Base-by-base conservation (phyloP, 2,797 vertebrate genomes). In the Acanthiza pusilla region DNA sequence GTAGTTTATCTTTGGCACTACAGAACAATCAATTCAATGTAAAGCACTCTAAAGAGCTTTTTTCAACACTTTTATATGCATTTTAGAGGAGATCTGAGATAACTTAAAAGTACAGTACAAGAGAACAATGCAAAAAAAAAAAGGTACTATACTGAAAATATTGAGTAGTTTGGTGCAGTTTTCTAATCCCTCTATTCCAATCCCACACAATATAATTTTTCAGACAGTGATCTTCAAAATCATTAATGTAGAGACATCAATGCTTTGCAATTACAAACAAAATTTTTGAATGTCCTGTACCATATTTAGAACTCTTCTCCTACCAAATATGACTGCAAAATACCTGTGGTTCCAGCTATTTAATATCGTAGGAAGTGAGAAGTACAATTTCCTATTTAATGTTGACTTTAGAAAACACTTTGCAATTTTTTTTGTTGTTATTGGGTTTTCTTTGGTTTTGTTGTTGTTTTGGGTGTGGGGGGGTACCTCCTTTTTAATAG, bases 41-140 rank as follows among this genome's bases (percentile, higher is more conserved):
- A 82, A 78, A 93, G 25, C 4, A 60, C 42, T 73, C 18, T 30
- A 34, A 94, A 94, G 27, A 76, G 2, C 9, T 81, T 80, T 75
- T 61, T 76, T 40, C 36, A 94, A 60, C 20, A 82, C 32, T 88
- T 74, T 63, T 29, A n/a, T 71, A 42, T 50, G 19, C 25, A 57
- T 89, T 94, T 85, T 67, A 89, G 29, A 90, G 30, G 42, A 68
- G 63, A 14, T 65, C 23, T 73, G 42, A 81, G 72, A 38, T 50
- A 89, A 85, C 25, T 76, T 80, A 43, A 75, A 80, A 45, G n/a
- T 34, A 61, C 11, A n/a, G 25, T 58, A 45, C 5, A 63, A 79
- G 11, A 78, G n/a, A 94, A 93, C 27, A 88, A 74, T 45, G n/a
- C 2, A 83, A 75, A 73, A 91, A 67, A 92, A 85, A 65, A 16